Evolutionary conservation across 2,888 invertebrate genomes (phyloP).

Genomic region (Polydrusus cervinus): DNA sequence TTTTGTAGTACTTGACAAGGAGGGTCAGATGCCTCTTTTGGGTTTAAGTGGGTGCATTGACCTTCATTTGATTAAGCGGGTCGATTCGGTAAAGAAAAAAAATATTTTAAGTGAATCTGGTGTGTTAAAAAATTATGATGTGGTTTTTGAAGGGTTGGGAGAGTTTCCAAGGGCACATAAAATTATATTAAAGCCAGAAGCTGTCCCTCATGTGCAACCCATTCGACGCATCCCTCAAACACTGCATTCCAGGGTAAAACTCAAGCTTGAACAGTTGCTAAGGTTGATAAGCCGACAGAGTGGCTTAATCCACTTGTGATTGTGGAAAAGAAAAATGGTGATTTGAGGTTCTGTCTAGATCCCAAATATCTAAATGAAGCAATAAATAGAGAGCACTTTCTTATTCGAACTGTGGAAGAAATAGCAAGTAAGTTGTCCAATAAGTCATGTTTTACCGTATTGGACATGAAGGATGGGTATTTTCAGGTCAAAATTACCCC

Average conservation of each 20-base stretch:
- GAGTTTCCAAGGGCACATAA: conserved; percentile 36
- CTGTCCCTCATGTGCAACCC: conserved; percentile 36
- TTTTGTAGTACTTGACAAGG: conserved; percentile 46
- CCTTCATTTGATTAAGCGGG: conserved; percentile 37
- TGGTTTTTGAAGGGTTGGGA: conserved; percentile 39
- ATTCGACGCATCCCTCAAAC: conserved; percentile 39
- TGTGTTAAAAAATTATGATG: conserved; percentile 6
- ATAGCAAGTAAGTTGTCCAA: conserved; percentile 48
- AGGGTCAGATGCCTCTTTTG: conserved; percentile 41
- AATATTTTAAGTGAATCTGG: background rate
- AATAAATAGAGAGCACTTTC: conserved; percentile 52
- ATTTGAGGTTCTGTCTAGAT: conserved; percentile 52
- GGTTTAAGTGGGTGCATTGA: conserved; percentile 41
- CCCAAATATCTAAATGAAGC: conserved; percentile 50
- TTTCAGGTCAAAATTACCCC: conserved; percentile 47
- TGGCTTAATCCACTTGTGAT: conserved; percentile 54
- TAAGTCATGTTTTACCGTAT: conserved; percentile 53
- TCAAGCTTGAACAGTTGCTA: conserved; percentile 19
- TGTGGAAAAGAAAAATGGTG: conserved; percentile 54
- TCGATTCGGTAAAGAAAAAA: conserved; percentile 25
- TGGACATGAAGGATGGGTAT: too few relatives aligned
- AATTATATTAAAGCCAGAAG: conserved; percentile 44
- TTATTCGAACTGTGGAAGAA: conserved; percentile 51
- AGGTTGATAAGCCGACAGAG: conserved; percentile 47
- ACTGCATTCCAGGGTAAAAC: conserved; percentile 37